A percentile compares a stretch with the other conserved stretches of the same genome.
Evolutionary conservation across 2,797 vertebrate genomes (phyloP).

Genomic region (Brachyalestes nurse): DNA sequence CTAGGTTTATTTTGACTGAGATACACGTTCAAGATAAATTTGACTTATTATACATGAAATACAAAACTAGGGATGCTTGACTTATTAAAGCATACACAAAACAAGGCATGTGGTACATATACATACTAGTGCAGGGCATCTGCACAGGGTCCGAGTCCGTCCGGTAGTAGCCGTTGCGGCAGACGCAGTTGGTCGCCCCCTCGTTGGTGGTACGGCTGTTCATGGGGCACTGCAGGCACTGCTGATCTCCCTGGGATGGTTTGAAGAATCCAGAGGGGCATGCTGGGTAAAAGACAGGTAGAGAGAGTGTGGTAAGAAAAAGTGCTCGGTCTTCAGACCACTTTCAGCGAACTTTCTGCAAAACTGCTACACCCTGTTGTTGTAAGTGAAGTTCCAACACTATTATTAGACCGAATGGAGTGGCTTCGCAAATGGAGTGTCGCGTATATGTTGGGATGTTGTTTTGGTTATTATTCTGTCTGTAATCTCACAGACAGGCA

Average conservation of each 20-base stretch:
- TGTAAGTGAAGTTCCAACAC: not conserved
- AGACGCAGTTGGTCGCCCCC: slow-evolving; percentile 91
- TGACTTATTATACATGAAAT: not conserved
- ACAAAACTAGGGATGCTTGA: not conserved
- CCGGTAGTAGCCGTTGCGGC: slow-evolving; percentile 88
- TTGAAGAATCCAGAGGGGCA: slow-evolving; percentile 92
- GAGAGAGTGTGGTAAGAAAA: not conserved
- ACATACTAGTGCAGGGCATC: slow-evolving; percentile 95
- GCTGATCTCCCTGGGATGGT: slow-evolving; percentile 89
- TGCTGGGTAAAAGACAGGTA: slow-evolving; percentile 70
- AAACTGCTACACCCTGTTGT: not conserved
- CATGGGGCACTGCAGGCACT: slow-evolving; percentile 88
- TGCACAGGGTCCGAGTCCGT: slow-evolving; percentile 86
- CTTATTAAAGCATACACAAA: not conserved
- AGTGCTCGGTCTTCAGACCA: not conserved
- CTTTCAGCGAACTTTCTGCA: not conserved
- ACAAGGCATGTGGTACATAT: not conserved
- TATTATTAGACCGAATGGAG: not conserved
- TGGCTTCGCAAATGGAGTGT: not conserved
- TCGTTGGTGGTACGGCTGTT: slow-evolving; percentile 92
- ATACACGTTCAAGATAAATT: not conserved
- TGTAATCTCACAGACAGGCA: slow-evolving; percentile 18
- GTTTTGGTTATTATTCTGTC: slow-evolving; percentile 26
- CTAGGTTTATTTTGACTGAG: not conserved
- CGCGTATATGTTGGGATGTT: slow-evolving; percentile 18